Evolutionary conservation across 1,140 invertebrate genomes (phyloP).

Genomic region (Pseudomyrmex pallidus): DNA sequence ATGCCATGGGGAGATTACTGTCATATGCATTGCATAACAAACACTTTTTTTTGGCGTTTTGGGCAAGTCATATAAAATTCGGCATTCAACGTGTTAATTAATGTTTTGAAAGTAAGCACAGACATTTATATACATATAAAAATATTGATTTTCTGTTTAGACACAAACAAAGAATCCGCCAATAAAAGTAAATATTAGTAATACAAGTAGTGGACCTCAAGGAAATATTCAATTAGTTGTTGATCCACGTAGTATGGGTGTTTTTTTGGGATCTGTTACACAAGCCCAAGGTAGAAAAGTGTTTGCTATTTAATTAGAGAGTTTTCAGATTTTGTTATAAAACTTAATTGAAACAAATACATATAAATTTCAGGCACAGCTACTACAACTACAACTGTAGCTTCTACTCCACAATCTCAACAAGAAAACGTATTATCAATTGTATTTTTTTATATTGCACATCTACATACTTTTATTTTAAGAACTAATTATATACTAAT

Average conservation of each 20-base stretch:
- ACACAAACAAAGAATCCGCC: constrained; percentile 73
- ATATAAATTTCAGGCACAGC: constrained; percentile 55
- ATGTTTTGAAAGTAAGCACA: no score
- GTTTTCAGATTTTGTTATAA: neutral
- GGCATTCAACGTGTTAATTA: no score
- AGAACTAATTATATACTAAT: constrained; percentile 15
- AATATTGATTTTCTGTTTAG: constrained; percentile 24
- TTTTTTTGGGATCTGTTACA: constrained; percentile 84
- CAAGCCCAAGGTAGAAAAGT: constrained; percentile 75
- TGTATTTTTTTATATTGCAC: constrained; percentile 32
- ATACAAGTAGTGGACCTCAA: constrained; percentile 75
- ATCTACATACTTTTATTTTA: neutral
- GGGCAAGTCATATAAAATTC: no score
- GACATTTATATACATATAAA: neutral
- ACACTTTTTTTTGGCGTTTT: no score
- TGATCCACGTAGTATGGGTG: constrained; percentile 84
- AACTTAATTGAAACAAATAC: constrained; percentile 2
- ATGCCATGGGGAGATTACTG: no score
- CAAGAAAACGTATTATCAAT: constrained; percentile 68
- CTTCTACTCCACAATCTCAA: constrained; percentile 65
- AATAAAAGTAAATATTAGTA: constrained; percentile 82
- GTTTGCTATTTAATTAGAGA: neutral
- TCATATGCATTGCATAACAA: no score
- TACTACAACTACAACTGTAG: constrained; percentile 61
- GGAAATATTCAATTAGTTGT: constrained; percentile 85